Conservation (phyloP, 2,888 invertebrate genomes). For the Cephus runcator region DNA sequence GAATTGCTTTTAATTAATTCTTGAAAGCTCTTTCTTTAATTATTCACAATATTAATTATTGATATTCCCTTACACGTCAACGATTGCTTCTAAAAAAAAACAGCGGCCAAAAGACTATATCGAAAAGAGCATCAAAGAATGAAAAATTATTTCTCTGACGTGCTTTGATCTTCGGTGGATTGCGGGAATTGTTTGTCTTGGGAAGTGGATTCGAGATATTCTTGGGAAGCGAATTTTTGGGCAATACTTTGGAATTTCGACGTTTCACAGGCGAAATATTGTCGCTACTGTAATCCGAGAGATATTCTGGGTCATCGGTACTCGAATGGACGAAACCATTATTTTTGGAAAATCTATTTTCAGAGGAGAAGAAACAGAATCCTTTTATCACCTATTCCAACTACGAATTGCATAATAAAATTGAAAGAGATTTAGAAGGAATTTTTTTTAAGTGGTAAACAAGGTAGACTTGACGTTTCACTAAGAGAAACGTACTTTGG, state of each 20-base stretch:
- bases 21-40: background rate
- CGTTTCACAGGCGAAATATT: background rate
- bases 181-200: conserved; percentile 1
- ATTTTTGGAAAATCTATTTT: conserved; percentile 23
- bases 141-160: conserved; percentile 26
- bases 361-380: background rate
- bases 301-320: conserved; percentile 29
- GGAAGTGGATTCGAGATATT: background rate
- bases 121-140: conserved; percentile 48
- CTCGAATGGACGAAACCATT: conserved; percentile 24
- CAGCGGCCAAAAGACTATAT: conserved; percentile 54
- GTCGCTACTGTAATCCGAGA: conserved; percentile 22
- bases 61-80: conserved; percentile 17
- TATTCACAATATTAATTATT: background rate
- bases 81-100: conserved; percentile 41
- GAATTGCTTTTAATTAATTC: background rate
- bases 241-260: conserved; percentile 9
- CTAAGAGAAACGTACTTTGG: background rate
- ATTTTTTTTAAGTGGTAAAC: conserved; percentile 10
- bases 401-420: background rate
- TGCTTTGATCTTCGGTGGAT: conserved; percentile 18
- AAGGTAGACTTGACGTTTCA: background rate
- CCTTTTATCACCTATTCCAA: background rate
- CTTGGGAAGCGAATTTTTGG: conserved; percentile 10
- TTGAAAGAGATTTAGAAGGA: background rate